Evolutionary conservation across 2,888 invertebrate species (phyloP).

Genomic region (Phorcus lineatus): DNA sequence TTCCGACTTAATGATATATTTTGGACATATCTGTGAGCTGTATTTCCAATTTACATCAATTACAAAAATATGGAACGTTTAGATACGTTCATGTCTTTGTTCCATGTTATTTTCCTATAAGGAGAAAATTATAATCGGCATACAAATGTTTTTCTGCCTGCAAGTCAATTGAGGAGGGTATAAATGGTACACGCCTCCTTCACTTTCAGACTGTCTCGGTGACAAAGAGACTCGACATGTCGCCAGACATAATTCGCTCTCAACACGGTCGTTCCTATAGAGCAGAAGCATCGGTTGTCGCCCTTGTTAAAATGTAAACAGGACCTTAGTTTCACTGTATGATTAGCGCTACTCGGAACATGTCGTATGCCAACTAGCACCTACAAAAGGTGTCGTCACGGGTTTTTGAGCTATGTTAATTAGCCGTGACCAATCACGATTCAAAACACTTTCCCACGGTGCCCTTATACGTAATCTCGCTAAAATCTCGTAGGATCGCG

Average conservation of each 20-base stretch:
- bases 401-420: background rate
- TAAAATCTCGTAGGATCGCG: constrained; percentile 17
- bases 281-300: background rate
- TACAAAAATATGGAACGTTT: background rate
- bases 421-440: background rate
- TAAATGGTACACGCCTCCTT: no score
- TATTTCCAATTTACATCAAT: background rate
- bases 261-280: background rate
- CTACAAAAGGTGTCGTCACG: constrained; percentile 15
- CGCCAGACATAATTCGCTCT: background rate
- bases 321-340: constrained; percentile 2
- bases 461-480: constrained; percentile 5
- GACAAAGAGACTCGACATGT: no score
- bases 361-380: constrained; percentile 14
- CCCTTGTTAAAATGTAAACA: constrained; percentile 6
- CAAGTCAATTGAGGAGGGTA: background rate
- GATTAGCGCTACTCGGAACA: background rate
- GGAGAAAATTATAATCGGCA: constrained; percentile 18
- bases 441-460: background rate
- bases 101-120: background rate
- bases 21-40: background rate
- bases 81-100: background rate
- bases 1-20: background rate
- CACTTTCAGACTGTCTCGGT: no score
- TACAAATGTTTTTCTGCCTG: constrained; percentile 21